phyloP scores from a whole-genome alignment of 2,888 invertebrate species.

The Rapana venosa region DNA sequence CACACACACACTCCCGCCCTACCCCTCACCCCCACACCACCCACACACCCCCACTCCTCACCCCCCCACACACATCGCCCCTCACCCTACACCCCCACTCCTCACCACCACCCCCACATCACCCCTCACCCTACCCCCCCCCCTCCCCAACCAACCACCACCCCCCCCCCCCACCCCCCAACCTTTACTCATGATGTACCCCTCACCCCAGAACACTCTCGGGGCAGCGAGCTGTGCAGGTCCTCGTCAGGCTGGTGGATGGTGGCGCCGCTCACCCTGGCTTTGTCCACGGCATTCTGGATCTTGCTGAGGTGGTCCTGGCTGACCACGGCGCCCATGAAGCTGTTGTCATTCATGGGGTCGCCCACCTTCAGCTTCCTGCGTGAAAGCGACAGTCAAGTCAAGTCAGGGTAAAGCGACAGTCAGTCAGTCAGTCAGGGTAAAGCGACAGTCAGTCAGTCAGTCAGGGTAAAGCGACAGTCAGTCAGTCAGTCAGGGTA shows the following conservation, averaged over 20 bases:
- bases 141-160: neutral
- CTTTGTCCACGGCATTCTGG: slow-evolving; percentile 77
- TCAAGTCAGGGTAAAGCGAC: too few species aligned
- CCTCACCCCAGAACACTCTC: slow-evolving; percentile 62
- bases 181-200: neutral
- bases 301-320: slow-evolving; percentile 80
- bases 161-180: neutral
- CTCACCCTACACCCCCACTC: neutral
- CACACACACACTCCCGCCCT: too few species aligned
- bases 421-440: too few species aligned
- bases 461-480: too few species aligned
- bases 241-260: slow-evolving; percentile 78
- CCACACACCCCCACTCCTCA: neutral
- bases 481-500: too few species aligned
- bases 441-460: too few species aligned
- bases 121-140: neutral
- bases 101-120: too few species aligned
- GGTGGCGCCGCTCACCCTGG: slow-evolving; percentile 78
- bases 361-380: slow-evolving; percentile 79
- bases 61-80: neutral
- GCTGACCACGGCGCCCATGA: slow-evolving; percentile 80
- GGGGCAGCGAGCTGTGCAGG: slow-evolving; percentile 70
- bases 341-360: slow-evolving; percentile 73
- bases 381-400: slow-evolving; percentile 35
- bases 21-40: too few species aligned